Conservation (phyloP, 2,888 invertebrate genomes). For the Pseudanteris insignis region DNA sequence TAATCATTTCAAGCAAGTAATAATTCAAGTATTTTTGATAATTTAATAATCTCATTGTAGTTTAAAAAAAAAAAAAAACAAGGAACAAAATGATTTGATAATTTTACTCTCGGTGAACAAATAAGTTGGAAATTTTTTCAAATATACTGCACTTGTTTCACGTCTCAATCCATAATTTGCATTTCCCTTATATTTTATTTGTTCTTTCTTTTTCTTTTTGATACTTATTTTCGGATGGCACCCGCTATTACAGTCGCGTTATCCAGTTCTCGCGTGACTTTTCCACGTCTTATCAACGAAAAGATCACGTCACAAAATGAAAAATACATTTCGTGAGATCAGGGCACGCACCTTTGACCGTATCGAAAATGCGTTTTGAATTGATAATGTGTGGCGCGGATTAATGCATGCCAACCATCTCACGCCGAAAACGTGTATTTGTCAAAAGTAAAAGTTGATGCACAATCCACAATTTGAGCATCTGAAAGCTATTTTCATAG, state of each 20-base stretch:
- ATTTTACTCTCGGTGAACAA: no score
- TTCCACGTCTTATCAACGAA: conserved; percentile 28
- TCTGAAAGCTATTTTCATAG: no score
- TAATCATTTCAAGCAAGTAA: no score
- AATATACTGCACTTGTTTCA: conserved; percentile 25
- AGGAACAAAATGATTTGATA: not conserved
- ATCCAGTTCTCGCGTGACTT: conserved; percentile 22
- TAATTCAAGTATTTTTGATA: no score
- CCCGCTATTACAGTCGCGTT: conserved; percentile 13
- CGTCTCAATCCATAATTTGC: conserved; percentile 39
- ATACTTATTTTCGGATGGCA: conserved; percentile 8
- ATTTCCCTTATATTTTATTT: no score
- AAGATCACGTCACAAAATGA: conserved; percentile 28
- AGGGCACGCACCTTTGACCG: conserved; percentile 4
- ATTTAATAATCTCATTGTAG: no score
- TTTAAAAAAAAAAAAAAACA: not conserved
- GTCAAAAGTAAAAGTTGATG: no score
- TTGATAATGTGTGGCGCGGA: conserved; percentile 4
- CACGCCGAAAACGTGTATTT: conserved; percentile 1
- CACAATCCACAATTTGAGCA: no score
- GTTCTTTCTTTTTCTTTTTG: no score
- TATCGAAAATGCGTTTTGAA: conserved; percentile 22
- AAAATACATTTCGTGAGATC: conserved; percentile 3
- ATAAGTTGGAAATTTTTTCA: no score
- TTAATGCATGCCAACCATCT: not conserved